Evolutionary conservation across 2,888 invertebrate genomes (phyloP), one percentile per base, ranked within the genome.

Genomic region (Caenorhabditis sp.): DNA sequence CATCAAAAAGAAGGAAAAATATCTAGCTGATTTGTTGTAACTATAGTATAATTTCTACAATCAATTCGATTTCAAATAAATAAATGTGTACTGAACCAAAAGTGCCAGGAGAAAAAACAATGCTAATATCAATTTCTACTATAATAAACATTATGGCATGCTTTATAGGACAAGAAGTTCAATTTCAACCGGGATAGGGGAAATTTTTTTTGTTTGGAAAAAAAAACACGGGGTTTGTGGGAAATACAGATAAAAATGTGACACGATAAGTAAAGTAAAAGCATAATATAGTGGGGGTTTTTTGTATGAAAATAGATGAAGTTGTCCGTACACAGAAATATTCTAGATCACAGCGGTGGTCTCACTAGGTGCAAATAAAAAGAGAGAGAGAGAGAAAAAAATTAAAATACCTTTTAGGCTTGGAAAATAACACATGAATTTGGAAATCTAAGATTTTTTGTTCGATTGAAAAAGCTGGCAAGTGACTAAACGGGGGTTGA

Each of bases 291-390:
- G 17, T 31, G 31, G 4, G 4, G 31, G 31, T 31, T 31, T 31
- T 31, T 31, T 31, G 31, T 31, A 7, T 31, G 43, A 53, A 21
- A 53, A 53, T 14, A 53, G 21, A 53, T 2, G 20, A 21, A n/a
- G 12, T 26, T 14, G 26, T 26, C 56, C 56, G 56, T 56, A 56
- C n/a, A 27, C 26, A 56, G 20, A 17, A 56, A 56, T 17, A 56
- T 27, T 27, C 70, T 70, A 70, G 65, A 70, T 70, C 70, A 70
- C 70, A 70, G 70, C 64, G 57, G 27, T 27, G 57, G 53, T 64
- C 53, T 71, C 71, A 71, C 71, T 71, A 71, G 63, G 71, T 59
- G 66, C 50, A 31, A 31, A 23, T 43, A 25, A 52, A 26, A 20
- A 54, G 1, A 31, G 26, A 14, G 5, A n/a, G 17, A 26, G 3